phyloP scores from a whole-genome alignment of 2,888 invertebrate genomes.

The Drepana falcataria region DNA sequence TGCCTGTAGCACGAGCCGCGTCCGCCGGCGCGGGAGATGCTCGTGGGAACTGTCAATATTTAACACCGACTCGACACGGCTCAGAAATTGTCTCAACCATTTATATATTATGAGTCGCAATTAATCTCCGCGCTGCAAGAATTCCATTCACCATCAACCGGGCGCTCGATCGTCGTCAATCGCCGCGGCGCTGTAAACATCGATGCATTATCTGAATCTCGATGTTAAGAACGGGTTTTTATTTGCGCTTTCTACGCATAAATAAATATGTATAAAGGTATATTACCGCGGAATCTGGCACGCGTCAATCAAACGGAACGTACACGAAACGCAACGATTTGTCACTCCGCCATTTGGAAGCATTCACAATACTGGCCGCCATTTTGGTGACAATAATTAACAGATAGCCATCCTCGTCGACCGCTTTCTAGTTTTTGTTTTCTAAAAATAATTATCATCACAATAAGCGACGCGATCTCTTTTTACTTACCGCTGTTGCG shows the following conservation, averaged over 20 bases:
- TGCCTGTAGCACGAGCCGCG: conserved; percentile 56
- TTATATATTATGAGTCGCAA: conserved; percentile 72
- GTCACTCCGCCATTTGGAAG: conserved; percentile 72
- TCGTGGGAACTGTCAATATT: conserved; percentile 78
- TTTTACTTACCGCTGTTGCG: conserved; percentile 73
- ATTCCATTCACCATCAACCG: conserved; percentile 24
- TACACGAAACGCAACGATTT: conserved; percentile 67
- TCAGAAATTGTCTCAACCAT: conserved; percentile 75
- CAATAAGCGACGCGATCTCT: conserved; percentile 72
- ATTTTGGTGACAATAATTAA: conserved; percentile 78
- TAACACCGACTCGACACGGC: conserved; percentile 54
- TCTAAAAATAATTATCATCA: conserved; percentile 76
- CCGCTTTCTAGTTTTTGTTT: conserved; percentile 78
- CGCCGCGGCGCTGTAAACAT: conserved; percentile 46
- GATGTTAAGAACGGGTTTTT: conserved; percentile 66
- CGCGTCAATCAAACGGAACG: conserved; percentile 76
- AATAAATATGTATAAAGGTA: conserved; percentile 72
- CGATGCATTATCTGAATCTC: conserved; percentile 64
- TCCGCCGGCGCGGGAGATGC: conserved; percentile 51
- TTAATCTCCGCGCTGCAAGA: conserved; percentile 36
- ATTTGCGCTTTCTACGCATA: conserved; percentile 76
- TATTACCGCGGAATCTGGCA: conserved; percentile 68
- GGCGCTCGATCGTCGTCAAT: conserved; percentile 34
- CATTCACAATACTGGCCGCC: conserved; percentile 67
- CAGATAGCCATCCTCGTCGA: conserved; percentile 69